These are phyloP conservation scores for Dryobota labecula DNA, from an alignment of 2,888 invertebrate genomes.

Conservation along the genomic window DNA sequence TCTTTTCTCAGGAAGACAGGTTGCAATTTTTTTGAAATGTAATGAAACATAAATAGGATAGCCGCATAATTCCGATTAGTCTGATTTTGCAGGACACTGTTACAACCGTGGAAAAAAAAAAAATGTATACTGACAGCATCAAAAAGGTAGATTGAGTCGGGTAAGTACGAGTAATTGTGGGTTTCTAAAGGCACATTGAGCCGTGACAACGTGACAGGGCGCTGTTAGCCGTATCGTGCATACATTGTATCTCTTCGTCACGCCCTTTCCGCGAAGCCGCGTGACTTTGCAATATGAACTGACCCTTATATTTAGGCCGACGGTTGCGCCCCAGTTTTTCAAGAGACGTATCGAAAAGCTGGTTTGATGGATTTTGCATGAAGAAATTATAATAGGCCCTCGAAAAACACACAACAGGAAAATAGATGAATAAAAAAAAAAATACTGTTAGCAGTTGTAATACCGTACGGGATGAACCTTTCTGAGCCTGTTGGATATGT, in stretches of 20 bases:
- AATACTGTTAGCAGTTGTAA: constrained; percentile 16
- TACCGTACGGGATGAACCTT: constrained; percentile 31
- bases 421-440: constrained; percentile 24
- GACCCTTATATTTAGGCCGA: constrained; percentile 70
- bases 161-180: constrained; percentile 5
- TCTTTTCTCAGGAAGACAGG: too few relatives aligned
- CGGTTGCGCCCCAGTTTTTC: constrained; percentile 66
- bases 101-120: not conserved
- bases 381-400: constrained; percentile 42
- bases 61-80: not conserved
- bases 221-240: constrained; percentile 43
- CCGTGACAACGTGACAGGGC: constrained; percentile 39
- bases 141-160: not conserved
- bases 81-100: not conserved
- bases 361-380: constrained; percentile 47
- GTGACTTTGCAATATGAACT: constrained; percentile 69
- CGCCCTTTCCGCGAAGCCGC: constrained; percentile 61
- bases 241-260: constrained; percentile 54
- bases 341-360: constrained; percentile 60
- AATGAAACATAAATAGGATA: not conserved
- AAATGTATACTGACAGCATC: not conserved
- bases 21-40: not conserved
- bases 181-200: constrained; percentile 40
- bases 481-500: constrained; percentile 23
- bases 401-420: constrained; percentile 1